Conservation (phyloP, 1,140 invertebrate genomes). For the Belonocnema kinseyi region DNA sequence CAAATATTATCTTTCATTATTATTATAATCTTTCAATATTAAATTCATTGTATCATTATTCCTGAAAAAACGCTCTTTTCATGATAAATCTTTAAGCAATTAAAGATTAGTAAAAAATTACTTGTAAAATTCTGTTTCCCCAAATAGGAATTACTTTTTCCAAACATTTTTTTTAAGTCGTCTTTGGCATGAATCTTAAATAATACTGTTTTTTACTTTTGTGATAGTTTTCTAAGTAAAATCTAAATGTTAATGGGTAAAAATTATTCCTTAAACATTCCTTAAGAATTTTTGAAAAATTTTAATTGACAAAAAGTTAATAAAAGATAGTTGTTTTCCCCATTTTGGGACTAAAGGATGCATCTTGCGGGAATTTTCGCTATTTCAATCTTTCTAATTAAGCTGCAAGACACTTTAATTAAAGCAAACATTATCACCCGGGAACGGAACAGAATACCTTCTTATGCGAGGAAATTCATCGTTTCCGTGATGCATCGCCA, state of each 20-base stretch:
- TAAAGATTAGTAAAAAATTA: too few relatives aligned
- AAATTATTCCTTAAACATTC: not conserved
- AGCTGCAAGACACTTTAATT: not conserved
- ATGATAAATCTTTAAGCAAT: too few relatives aligned
- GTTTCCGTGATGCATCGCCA: not conserved
- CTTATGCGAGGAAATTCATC: not conserved
- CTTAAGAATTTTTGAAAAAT: not conserved
- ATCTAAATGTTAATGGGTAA: not conserved
- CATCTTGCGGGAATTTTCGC: not conserved
- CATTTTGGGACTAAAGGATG: not conserved
- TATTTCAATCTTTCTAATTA: conserved; percentile 16
- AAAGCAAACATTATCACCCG: conserved; percentile 23
- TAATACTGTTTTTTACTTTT: not conserved
- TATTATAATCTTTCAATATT: too few relatives aligned
- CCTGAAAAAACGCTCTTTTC: too few relatives aligned
- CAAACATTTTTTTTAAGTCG: not conserved
- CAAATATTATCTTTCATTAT: too few relatives aligned
- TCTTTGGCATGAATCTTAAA: not conserved
- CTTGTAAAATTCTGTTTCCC: not conserved
- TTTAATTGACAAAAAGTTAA: not conserved
- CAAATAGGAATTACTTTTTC: not conserved
- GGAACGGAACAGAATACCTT: conserved; percentile 6
- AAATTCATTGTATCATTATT: too few relatives aligned
- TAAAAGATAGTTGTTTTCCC: too few relatives aligned
- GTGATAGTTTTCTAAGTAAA: not conserved